Conservation (phyloP, 2,888 invertebrate species). For the Leucania comma region DNA sequence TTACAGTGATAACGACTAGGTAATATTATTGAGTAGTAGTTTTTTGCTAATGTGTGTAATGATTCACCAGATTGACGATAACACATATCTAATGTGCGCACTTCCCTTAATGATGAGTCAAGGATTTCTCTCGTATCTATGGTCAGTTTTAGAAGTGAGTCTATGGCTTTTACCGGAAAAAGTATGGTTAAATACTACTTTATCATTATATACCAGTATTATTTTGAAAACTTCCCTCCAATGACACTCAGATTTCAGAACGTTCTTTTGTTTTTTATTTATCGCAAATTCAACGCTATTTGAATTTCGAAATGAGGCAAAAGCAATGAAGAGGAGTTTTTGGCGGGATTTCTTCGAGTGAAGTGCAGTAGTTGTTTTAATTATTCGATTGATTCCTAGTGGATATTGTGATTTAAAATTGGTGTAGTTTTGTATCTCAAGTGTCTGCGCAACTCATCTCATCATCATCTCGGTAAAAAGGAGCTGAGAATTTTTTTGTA, state of each 20-base stretch:
- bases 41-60: constrained; percentile 26
- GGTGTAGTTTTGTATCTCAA: no score
- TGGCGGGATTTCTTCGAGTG: no score
- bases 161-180: neutral
- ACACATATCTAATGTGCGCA: constrained; percentile 34
- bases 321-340: neutral
- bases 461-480: no score
- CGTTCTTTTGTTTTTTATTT: neutral
- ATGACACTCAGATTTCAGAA: neutral
- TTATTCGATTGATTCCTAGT: no score
- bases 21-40: constrained; percentile 25
- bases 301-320: constrained; percentile 10
- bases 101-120: constrained; percentile 19
- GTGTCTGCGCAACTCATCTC: no score
- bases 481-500: no score
- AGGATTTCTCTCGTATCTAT: constrained; percentile 11
- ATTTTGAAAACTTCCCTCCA: neutral
- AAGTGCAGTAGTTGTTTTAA: no score
- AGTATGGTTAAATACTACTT: neutral
- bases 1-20: constrained; percentile 15
- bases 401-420: no score
- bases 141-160: neutral
- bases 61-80: constrained; percentile 34
- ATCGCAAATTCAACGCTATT: neutral
- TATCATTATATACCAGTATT: neutral